Percentiles rank a stretch among this genome's conserved stretches.
Evolutionary conservation across 2,113 vertebrate genomes (phyloP).

Genomic region (Todiramphus saurophagus): DNA sequence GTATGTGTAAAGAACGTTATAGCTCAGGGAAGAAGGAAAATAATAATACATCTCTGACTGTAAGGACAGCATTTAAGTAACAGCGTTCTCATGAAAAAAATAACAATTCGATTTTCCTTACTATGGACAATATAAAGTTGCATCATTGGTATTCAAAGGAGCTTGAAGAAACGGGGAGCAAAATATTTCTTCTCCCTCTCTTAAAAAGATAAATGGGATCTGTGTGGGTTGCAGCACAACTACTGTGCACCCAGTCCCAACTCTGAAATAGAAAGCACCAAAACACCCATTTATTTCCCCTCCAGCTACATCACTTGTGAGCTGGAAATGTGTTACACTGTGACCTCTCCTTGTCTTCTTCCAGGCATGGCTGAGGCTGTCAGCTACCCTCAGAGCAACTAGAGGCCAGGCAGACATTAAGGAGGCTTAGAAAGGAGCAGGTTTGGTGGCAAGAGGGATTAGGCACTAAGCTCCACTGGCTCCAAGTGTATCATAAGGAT

Average conservation of each 20-base stretch:
- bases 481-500: background rate
- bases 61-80: background rate
- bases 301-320: background rate
- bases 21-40: background rate
- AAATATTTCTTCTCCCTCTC: background rate
- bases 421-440: background rate
- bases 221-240: background rate
- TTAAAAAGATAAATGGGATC: background rate
- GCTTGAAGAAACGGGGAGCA: background rate
- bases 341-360: background rate
- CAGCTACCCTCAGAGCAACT: background rate
- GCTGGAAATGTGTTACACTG: fast-evolving
- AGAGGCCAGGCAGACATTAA: background rate
- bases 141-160: background rate
- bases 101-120: background rate
- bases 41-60: background rate
- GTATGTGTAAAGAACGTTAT: background rate
- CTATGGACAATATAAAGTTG: background rate
- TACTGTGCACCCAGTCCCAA: background rate
- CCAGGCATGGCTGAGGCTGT: background rate
- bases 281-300: background rate
- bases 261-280: background rate
- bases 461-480: background rate
- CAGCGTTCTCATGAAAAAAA: background rate
- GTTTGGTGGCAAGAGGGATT: background rate